Percentiles rank a stretch among this genome's conserved stretches.
These are phyloP conservation scores for Podarcis lilfordi DNA, from an alignment of 2,797 vertebrate genomes.

Conservation along the genomic window DNA sequence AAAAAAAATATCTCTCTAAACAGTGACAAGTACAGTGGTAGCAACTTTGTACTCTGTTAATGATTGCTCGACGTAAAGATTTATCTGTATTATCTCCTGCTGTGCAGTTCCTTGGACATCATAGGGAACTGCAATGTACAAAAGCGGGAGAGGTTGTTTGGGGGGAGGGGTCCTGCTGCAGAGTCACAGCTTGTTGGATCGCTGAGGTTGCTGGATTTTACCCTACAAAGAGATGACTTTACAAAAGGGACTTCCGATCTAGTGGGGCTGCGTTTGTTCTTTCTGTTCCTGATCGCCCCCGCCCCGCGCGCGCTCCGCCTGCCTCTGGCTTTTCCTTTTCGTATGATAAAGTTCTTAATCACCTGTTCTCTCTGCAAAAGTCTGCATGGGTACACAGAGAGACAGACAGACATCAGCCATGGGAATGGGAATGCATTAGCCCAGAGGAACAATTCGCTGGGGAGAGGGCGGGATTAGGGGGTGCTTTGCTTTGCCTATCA, in stretches of 20 bases:
- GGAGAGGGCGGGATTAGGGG: neutral
- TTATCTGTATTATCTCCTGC: conserved; percentile 25
- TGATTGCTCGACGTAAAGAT: neutral
- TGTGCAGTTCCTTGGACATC: conserved; percentile 41
- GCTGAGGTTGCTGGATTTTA: conserved; percentile 12
- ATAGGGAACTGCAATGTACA: conserved; percentile 41
- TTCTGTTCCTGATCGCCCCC: neutral
- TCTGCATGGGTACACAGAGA: neutral
- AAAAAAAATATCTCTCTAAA: conserved; percentile 15
- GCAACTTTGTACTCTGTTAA: conserved; percentile 28
- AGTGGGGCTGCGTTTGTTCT: neutral
- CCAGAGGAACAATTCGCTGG: conserved; percentile 43
- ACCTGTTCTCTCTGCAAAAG: neutral
- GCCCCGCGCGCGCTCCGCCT: rapidly evolving
- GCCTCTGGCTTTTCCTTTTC: neutral
- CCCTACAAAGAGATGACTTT: neutral
- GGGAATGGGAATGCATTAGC: neutral
- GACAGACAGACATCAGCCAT: neutral
- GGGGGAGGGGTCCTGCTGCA: neutral
- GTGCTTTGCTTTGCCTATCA: conserved; percentile 9
- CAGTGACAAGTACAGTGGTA: conserved; percentile 19
- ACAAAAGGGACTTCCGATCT: conserved; percentile 29
- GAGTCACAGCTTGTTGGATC: conserved; percentile 46
- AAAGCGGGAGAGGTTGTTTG: conserved; percentile 43
- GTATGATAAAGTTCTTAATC: conserved; percentile 47